A percentile compares a stretch with the other conserved stretches of the same genome.
These are phyloP conservation scores for Philereme transversata DNA, from an alignment of 2,888 invertebrate species.

Conservation along the genomic window DNA sequence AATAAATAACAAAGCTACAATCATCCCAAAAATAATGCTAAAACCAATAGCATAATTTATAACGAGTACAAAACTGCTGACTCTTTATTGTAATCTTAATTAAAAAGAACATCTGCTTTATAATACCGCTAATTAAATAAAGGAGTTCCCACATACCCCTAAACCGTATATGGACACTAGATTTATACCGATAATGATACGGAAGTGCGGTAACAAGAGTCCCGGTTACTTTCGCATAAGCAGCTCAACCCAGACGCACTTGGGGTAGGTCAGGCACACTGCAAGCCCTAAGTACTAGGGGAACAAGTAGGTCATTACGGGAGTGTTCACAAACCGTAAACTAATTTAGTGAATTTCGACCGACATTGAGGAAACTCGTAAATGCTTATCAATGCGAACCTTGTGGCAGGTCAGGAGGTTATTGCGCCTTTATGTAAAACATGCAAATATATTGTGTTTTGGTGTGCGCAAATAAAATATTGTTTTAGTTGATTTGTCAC, in stretches of 20 bases:
- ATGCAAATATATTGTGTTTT: slow-evolving; percentile 41
- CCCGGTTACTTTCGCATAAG: slow-evolving; percentile 71
- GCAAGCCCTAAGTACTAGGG: slow-evolving; percentile 77
- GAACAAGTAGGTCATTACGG: slow-evolving; percentile 77
- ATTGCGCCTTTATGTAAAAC: slow-evolving; percentile 59
- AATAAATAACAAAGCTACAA: background rate
- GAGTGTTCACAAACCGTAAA: slow-evolving; percentile 42
- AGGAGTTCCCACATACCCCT: slow-evolving; percentile 5
- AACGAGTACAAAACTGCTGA: background rate
- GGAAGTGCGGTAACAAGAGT: slow-evolving; percentile 61
- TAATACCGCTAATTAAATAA: slow-evolving; percentile 3
- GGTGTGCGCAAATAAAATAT: slow-evolving; percentile 26
- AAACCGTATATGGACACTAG: background rate
- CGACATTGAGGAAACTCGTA: slow-evolving; percentile 39
- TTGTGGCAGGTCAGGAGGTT: slow-evolving; percentile 77
- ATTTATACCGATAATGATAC: slow-evolving; percentile 28
- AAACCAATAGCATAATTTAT: background rate
- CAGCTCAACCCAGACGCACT: slow-evolving; percentile 63
- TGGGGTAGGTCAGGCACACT: slow-evolving; percentile 77
- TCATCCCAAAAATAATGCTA: background rate
- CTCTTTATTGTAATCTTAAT: background rate
- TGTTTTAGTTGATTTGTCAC: slow-evolving; percentile 22
- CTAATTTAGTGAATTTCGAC: slow-evolving; percentile 45
- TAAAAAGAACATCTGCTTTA: slow-evolving; percentile 18
- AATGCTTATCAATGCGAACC: slow-evolving; percentile 58